Conservation (phyloP, 2,797 vertebrate genomes). For the Carapus acus region DNA sequence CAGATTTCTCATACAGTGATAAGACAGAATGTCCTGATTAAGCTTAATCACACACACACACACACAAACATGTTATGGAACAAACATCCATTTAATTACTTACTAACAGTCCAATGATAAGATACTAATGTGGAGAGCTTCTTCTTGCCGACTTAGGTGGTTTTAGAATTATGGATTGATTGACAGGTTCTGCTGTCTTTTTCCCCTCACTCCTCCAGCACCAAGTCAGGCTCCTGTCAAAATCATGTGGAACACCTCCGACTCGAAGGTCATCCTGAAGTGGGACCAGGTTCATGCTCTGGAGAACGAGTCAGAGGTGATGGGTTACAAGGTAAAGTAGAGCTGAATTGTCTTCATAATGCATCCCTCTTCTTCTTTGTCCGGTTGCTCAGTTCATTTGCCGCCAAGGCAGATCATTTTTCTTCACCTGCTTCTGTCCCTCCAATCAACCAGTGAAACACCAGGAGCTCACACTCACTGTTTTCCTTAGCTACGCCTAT, state of each 20-base stretch:
- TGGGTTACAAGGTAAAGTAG: conserved; percentile 88
- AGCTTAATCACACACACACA: conserved; percentile 18
- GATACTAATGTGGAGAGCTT: conserved; percentile 53
- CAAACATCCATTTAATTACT: no score
- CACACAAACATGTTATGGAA: conserved; percentile 18
- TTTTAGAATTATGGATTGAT: conserved; percentile 44
- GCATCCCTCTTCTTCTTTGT: background rate
- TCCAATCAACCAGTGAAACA: no score
- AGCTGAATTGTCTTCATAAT: conserved; percentile 1
- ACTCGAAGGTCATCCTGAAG: conserved; percentile 92
- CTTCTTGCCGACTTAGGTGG: conserved; percentile 48
- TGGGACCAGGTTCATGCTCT: conserved; percentile 95
- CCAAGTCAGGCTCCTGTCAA: conserved; percentile 92
- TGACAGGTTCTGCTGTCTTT: conserved; percentile 7
- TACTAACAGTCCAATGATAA: conserved; percentile 39
- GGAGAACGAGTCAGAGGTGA: conserved; percentile 96
- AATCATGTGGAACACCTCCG: conserved; percentile 91
- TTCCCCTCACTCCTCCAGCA: conserved; percentile 63
- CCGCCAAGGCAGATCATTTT: no score
- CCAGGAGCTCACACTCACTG: no score
- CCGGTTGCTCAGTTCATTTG: no score
- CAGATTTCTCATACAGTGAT: background rate
- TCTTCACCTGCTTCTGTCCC: no score
- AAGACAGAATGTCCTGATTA: background rate
- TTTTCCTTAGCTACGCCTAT: no score